Evolutionary conservation across 2,888 invertebrate genomes (phyloP).

Genomic region (Trichopria drosophilae): DNA sequence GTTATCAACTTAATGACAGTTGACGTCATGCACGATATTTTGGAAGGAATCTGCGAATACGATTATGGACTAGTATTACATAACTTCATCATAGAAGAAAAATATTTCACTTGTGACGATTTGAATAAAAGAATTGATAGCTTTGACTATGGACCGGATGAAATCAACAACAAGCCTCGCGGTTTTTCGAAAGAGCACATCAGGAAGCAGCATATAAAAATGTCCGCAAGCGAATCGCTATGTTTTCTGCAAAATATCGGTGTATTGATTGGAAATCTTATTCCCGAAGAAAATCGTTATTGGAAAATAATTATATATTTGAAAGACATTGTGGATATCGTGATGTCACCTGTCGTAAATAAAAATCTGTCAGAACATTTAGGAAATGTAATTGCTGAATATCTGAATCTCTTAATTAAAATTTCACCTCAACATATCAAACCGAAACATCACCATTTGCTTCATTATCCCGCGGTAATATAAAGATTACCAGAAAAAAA

Average conservation of each 20-base stretch:
- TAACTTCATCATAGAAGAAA: conserved; percentile 9
- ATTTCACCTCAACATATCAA: conserved; percentile 16
- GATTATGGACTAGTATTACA: conserved; percentile 32
- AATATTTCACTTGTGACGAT: conserved; percentile 6
- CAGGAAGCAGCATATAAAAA: conserved; percentile 21
- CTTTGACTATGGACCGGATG: conserved; percentile 1
- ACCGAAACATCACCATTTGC: conserved; percentile 28
- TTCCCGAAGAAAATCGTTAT: conserved; percentile 4
- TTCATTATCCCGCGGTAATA: no score
- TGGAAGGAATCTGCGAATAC: conserved; percentile 32
- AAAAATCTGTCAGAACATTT: conserved; percentile 21
- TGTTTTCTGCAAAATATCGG: conserved; percentile 11
- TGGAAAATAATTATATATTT: conserved; percentile 10
- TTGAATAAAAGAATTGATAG: conserved; percentile 9
- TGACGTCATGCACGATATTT: conserved; percentile 33
- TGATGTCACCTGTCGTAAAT: conserved; percentile 26
- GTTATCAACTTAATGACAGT: conserved; percentile 25
- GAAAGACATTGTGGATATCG: conserved; percentile 12
- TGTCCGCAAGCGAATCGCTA: conserved; percentile 35
- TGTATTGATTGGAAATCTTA: conserved; percentile 10
- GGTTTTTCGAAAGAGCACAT: conserved; percentile 9
- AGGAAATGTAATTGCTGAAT: conserved; percentile 24
- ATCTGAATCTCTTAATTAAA: conserved; percentile 16
- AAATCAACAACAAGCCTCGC: conserved; percentile 17
- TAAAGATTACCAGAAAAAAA: no score